Evolutionary conservation across 2,888 invertebrate genomes (phyloP).

Genomic region (Lepidochitona cinerea): DNA sequence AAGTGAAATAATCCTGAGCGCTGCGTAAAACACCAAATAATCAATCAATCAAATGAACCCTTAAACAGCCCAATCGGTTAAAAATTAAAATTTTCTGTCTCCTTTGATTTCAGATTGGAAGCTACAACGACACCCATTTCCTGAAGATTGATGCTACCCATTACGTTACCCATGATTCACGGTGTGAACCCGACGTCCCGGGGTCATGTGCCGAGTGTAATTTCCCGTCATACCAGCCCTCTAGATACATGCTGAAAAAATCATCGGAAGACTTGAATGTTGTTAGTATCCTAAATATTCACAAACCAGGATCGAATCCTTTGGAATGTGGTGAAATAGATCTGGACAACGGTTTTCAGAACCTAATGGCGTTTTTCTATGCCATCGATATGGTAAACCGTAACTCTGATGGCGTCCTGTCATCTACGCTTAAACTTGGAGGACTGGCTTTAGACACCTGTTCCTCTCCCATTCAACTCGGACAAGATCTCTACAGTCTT

Average conservation of each 20-base stretch:
- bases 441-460: slow-evolving; percentile 70
- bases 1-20: no score
- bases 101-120: slow-evolving; percentile 54
- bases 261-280: slow-evolving; percentile 63
- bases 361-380: slow-evolving; percentile 70
- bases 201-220: slow-evolving; percentile 41
- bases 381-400: slow-evolving; percentile 69
- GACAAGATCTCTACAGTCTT: slow-evolving; percentile 67
- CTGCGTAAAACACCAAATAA: no score
- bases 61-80: no score
- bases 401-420: slow-evolving; percentile 44
- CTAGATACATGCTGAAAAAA: slow-evolving; percentile 53
- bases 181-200: slow-evolving; percentile 32
- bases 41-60: no score
- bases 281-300: slow-evolving; percentile 70
- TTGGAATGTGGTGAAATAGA: slow-evolving; percentile 68
- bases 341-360: slow-evolving; percentile 63
- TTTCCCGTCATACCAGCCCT: slow-evolving; percentile 48
- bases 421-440: slow-evolving; percentile 57
- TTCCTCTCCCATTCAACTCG: slow-evolving; percentile 58
- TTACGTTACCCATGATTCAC: slow-evolving; percentile 41
- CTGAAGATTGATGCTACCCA: slow-evolving; percentile 59
- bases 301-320: slow-evolving; percentile 56
- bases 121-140: slow-evolving; percentile 63
- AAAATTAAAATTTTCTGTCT: no score